Evolutionary conservation across 2,888 invertebrate species (phyloP), one percentile per base, ranked within the genome.

Genomic region (Rotaria macrura): DNA sequence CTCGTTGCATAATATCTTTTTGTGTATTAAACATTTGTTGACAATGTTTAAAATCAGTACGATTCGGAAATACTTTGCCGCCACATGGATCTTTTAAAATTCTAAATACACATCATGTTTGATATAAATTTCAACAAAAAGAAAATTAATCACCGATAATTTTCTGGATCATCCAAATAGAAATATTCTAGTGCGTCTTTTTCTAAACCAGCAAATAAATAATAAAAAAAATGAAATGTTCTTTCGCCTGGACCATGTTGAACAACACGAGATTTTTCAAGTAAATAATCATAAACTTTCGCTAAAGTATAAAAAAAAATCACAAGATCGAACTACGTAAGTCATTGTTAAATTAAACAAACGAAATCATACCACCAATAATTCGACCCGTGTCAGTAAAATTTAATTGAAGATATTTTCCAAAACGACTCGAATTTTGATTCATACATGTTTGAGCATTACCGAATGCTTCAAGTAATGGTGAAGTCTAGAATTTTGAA

Each of bases 151-250:
- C 23, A 89, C 89, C 89, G 88, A 87, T 89, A 88, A 55, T 88
- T 88, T 55, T 89, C 88, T 20, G 89, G 89, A 83, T 89, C 88
- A 84, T 88, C 89, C 49, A 89, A 87, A 85, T 89, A 89, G 87
- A 88, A 89, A 10, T 88, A 87, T 25, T 87, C 87, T n/a, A 87
- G 87, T 85, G 88, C 87, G 38, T 90, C 89, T 57, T 88, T 87
- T 38, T 89, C 88, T 88, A 89, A 88, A 10, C 89, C 89, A 55
- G 89, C 89, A 84, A 89, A 89, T 55, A 90, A 86, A 25, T 89
- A 89, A 85, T 89, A 89, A 87, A 90, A 89, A 72, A 89, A 88
- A 87, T 90, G 89, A 87, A 89, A 90, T 84, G 89, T 90, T 85
- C 88, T 88, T 87, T 89, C 89, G n/a, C 88, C 88, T 5, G 85